Evolutionary conservation across 2,888 invertebrate genomes (phyloP).

Genomic region (Acrocyrtus sp.): DNA sequence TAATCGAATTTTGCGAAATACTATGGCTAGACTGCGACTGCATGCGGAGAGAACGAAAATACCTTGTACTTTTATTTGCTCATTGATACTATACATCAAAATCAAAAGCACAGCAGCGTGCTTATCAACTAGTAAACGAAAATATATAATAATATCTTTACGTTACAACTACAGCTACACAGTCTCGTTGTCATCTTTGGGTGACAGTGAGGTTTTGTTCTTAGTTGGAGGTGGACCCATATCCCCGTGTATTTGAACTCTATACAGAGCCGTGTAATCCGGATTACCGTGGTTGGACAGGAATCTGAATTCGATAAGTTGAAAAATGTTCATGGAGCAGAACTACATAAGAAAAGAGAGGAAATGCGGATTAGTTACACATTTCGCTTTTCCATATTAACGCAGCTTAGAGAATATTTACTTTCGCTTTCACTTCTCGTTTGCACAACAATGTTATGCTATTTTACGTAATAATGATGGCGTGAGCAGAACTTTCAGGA

Average conservation of each 20-base stretch:
- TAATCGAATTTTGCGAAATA: too few relatives aligned
- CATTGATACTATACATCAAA: too few relatives aligned
- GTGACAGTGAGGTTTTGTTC: too few relatives aligned
- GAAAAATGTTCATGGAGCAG: conserved; percentile 14
- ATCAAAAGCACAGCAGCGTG: too few relatives aligned
- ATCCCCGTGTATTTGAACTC: conserved; percentile 41
- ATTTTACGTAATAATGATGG: neutral
- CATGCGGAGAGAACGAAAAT: too few relatives aligned
- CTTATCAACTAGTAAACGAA: too few relatives aligned
- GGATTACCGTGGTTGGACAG: conserved; percentile 36
- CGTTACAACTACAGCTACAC: too few relatives aligned
- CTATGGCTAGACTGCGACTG: too few relatives aligned
- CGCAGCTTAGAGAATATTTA: too few relatives aligned
- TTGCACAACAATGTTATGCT: neutral
- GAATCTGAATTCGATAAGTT: conserved; percentile 29
- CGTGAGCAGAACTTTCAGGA: neutral
- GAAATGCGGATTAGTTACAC: neutral
- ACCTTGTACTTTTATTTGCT: too few relatives aligned
- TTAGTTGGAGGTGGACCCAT: conserved; percentile 7
- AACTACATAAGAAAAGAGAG: conserved; percentile 1
- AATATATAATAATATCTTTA: too few relatives aligned
- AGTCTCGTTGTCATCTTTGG: neutral
- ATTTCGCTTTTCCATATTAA: neutral
- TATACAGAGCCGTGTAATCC: conserved; percentile 38
- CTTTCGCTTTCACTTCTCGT: too few relatives aligned